Percentiles rank a stretch among this genome's conserved stretches.
Conservation (phyloP, 2,888 invertebrate genomes). For the Eretmocerus hayati region DNA sequence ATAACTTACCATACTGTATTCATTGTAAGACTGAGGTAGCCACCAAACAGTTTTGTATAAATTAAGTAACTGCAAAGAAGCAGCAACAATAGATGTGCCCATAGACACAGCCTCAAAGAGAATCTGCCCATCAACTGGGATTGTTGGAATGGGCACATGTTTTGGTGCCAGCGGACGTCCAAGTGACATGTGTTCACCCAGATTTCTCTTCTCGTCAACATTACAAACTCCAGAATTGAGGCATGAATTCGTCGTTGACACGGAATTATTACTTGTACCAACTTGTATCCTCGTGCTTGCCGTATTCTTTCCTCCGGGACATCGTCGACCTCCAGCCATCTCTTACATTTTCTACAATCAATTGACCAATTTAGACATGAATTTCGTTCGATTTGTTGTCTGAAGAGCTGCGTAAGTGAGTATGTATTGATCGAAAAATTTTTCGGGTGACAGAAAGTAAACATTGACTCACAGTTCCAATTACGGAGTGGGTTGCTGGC, state of each 20-base stretch:
- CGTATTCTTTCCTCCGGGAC: constrained; percentile 34
- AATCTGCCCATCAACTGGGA: constrained; percentile 72
- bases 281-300: constrained; percentile 45
- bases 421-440: too few relatives aligned
- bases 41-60: constrained; percentile 96
- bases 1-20: constrained; percentile 72
- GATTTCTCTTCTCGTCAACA: constrained; percentile 34
- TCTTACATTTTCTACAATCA: constrained; percentile 5
- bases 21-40: constrained; percentile 86
- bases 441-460: too few relatives aligned
- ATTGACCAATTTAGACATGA: too few relatives aligned
- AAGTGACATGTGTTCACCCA: constrained; percentile 27
- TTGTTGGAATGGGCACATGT: constrained; percentile 73
- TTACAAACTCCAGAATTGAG: constrained; percentile 6
- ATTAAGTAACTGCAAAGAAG: constrained; percentile 86
- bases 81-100: constrained; percentile 68
- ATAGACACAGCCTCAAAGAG: constrained; percentile 82
- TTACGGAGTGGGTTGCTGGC: too few relatives aligned
- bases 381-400: too few relatives aligned
- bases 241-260: constrained; percentile 5
- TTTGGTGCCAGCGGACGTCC: constrained; percentile 59
- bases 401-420: too few relatives aligned
- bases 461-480: too few relatives aligned
- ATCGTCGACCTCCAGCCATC: constrained; percentile 43
- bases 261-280: constrained; percentile 9